phyloP scores from a whole-genome alignment of 1,140 invertebrate genomes.

The Tetramorium parvispinum region DNA sequence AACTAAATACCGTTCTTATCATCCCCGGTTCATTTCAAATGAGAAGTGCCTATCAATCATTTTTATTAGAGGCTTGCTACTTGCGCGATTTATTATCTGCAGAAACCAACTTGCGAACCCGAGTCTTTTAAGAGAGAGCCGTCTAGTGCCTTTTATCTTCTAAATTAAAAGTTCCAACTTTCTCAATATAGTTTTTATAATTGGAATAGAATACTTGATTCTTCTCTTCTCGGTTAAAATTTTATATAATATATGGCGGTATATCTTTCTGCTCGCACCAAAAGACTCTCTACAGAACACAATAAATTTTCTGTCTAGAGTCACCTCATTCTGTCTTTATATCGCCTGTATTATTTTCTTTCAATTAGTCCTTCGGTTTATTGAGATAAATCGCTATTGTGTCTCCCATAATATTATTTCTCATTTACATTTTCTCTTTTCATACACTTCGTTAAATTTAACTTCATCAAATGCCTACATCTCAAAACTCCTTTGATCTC shows the following conservation, averaged over 20 bases:
- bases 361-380: not conserved
- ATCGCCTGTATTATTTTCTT: constrained; percentile 8
- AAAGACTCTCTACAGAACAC: not conserved
- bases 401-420: not conserved
- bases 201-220: not conserved
- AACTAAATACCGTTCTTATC: not conserved
- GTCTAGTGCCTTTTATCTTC: not conserved
- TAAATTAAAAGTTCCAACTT: not conserved
- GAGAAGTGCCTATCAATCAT: not conserved
- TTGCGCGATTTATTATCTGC: not conserved
- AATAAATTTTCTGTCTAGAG: constrained; percentile 12
- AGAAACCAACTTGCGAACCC: not conserved
- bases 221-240: not conserved
- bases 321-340: not conserved
- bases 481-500: not conserved
- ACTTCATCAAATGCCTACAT: not conserved
- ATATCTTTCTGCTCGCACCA: not conserved
- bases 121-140: not conserved
- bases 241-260: not conserved
- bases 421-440: not conserved
- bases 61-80: not conserved
- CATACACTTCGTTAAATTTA: not conserved
- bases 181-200: constrained; percentile 1
- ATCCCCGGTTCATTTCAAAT: not conserved
- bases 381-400: not conserved